Conservation (phyloP, 1,140 invertebrate genomes). For the Habropoda laboriosa region DNA sequence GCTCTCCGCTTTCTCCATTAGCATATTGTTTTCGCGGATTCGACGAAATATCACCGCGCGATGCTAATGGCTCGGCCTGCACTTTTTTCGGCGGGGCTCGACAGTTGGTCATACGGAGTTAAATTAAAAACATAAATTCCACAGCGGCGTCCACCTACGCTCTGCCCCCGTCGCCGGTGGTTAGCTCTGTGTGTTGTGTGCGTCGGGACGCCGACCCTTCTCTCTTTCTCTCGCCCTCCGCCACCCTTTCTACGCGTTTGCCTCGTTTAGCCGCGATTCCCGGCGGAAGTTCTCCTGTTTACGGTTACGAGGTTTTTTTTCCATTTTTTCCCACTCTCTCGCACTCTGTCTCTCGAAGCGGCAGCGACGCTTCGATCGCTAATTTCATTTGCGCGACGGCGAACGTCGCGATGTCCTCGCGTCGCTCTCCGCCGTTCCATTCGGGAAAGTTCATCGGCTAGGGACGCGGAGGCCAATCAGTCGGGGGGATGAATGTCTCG, state of each 20-base stretch:
- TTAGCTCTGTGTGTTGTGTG: background rate
- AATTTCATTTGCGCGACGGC: slow-evolving; percentile 58
- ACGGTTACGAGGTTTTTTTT: slow-evolving; percentile 59
- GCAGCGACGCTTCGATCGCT: slow-evolving; percentile 56
- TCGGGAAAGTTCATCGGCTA: slow-evolving; percentile 28
- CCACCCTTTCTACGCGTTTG: slow-evolving; percentile 44
- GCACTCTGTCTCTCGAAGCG: slow-evolving; percentile 43
- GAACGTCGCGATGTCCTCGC: slow-evolving; percentile 34
- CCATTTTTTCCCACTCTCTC: too few species aligned
- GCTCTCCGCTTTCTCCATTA: slow-evolving; percentile 74
- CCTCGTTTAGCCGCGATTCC: slow-evolving; percentile 65
- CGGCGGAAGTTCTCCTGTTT: slow-evolving; percentile 66
- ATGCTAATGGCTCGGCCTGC: slow-evolving; percentile 76
- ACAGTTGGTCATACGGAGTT: slow-evolving; percentile 80
- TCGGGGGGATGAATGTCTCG: slow-evolving; percentile 37
- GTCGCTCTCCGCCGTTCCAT: background rate
- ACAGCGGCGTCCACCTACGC: slow-evolving; percentile 52
- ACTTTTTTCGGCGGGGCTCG: slow-evolving; percentile 69
- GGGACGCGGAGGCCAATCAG: slow-evolving; percentile 17
- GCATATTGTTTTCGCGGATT: slow-evolving; percentile 81
- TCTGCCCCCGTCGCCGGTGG: background rate
- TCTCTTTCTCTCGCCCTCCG: slow-evolving; percentile 31
- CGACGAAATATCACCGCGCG: slow-evolving; percentile 78
- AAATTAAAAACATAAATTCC: slow-evolving; percentile 82
- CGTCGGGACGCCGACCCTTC: slow-evolving; percentile 11